Base-by-base conservation (phyloP, 2,888 invertebrate genomes). In the Diachrysia chrysitis region DNA sequence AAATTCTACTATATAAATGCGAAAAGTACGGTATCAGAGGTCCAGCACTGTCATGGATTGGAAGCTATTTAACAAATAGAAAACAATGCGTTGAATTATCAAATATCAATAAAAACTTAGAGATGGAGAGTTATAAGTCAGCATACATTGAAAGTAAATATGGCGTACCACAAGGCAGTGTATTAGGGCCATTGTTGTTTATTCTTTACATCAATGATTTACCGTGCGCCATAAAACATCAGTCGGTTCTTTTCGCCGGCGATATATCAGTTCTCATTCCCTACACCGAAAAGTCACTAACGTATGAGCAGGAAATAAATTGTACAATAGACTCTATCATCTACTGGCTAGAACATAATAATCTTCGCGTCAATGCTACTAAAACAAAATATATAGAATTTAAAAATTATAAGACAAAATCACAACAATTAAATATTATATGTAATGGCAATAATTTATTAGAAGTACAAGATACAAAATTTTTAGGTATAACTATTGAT, bases 341-440 rank as follows among this genome's bases (percentile, higher is more conserved):
- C 12, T 14, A 12, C 14, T 37, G 37, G 37, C 37, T 37, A 37
- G 16, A 37, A 14, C 12, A 37, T 14, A 37, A 42, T n/a, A 42
- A 42, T 42, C 42, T 42, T 42, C 42, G n/a, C n/a, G 42, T 42
- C 16, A 42, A 42, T 42, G 16, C n/a, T n/a, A 42, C 42, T n/a
- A 42, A 42, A 42, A 42, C 42, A 16, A 42, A 42, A n/a, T 42
- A n/a, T 42, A 42, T 42, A n/a, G n/a, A 42, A 42, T 42, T 42
- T 42, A 42, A n/a, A n/a, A 42, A 16, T 10, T 42, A 42, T 42
- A 35, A 35, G 42, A n/a, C 42, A 42, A n/a, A n/a, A 42, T 42
- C 42, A 42, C 42, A 42, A 42, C n/a, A 42, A 42, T 42, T 42
- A 42, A 42, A 42, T n/a, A n/a, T 42, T 42, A 14, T 14, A 10